Base-by-base conservation (phyloP, 2,797 vertebrate species). In the Melanotaenia maccullochi region DNA sequence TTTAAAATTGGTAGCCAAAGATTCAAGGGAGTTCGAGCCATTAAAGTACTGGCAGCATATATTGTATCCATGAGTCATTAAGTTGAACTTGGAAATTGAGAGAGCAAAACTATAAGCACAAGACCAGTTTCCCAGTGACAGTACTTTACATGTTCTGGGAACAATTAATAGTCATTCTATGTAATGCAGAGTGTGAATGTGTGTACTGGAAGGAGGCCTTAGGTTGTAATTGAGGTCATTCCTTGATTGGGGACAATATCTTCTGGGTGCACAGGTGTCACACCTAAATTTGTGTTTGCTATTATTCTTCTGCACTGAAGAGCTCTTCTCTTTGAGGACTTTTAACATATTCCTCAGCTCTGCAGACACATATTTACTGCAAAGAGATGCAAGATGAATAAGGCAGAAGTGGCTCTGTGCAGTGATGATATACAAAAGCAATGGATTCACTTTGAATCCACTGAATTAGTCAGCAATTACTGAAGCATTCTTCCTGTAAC, bases 51-150 rank as follows among this genome's bases (percentile, higher is more conserved):
- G 65, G 68, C 68, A 85, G 58, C 85, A 86, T 81, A 78, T 81
- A 82, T 76, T 81, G 28, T 76, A 78, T 71, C 58, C 73, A 63
- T 61, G 83, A 82, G 60, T 85, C 87, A 90, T 89, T 88, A 84
- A 65, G 30, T 64, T 60, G 35, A 80, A 85, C 30, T 68, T 60
- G 47, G 25, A 83, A 79, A 64, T 25, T 36, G 13, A 75, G 57
- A 20, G 61, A 33, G 54, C 42, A 49, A n/a, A 28, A 40, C 44
- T 54, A 18, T n/a, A 36, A 73, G 20, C 35, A 65, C n/a, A 68
- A 78, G 47, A 38, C 25, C 33, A 11, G n/a, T 67, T 55, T 84
- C 47, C 38, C 57, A 33, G 14, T 62, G 57, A 76, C 54, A 51
- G 51, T 36, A 25, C 51, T 38, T 35, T 25, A 28, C 44, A 33